Conservation (phyloP, 2,888 invertebrate genomes). For the Colletes collaris region DNA sequence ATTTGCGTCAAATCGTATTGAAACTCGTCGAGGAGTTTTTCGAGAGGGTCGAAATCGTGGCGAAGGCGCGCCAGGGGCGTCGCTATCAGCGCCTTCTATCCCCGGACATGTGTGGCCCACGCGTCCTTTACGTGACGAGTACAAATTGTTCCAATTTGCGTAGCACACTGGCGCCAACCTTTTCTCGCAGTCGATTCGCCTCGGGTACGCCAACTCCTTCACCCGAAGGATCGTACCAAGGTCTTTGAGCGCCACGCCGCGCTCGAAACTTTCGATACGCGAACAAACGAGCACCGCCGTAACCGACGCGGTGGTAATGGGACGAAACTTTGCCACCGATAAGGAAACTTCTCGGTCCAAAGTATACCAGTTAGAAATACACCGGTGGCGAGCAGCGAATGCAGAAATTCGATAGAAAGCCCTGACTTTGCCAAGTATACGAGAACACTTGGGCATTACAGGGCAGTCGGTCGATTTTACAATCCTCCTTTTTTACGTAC, state of each 20-base stretch:
- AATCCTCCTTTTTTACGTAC: too few species aligned
- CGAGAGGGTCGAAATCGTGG: constrained; percentile 45
- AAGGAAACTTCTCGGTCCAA: constrained; percentile 6
- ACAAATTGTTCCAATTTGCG: constrained; percentile 78
- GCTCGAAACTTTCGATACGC: constrained; percentile 2
- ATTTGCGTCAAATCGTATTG: constrained; percentile 78
- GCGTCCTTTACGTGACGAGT: constrained; percentile 71
- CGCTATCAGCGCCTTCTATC: constrained; percentile 34
- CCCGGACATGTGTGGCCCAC: constrained; percentile 53
- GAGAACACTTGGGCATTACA: too few species aligned
- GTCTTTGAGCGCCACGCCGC: background rate
- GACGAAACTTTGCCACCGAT: constrained; percentile 8
- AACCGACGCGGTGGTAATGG: too few species aligned
- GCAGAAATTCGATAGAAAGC: constrained; percentile 5
- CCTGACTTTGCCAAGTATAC: too few species aligned
- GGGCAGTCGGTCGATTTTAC: too few species aligned
- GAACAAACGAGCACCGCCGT: too few species aligned
- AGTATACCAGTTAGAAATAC: constrained; percentile 15
- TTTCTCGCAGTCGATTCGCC: constrained; percentile 48
- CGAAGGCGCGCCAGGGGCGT: constrained; percentile 51
- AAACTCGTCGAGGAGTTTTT: constrained; percentile 58
- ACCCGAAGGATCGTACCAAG: background rate
- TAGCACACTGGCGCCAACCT: constrained; percentile 44
- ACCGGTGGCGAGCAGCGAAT: constrained; percentile 9
- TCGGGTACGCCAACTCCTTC: constrained; percentile 14